These are phyloP conservation scores for Serranus cabrilla DNA, from an alignment of 2,797 vertebrate species.

Conservation along the genomic window DNA sequence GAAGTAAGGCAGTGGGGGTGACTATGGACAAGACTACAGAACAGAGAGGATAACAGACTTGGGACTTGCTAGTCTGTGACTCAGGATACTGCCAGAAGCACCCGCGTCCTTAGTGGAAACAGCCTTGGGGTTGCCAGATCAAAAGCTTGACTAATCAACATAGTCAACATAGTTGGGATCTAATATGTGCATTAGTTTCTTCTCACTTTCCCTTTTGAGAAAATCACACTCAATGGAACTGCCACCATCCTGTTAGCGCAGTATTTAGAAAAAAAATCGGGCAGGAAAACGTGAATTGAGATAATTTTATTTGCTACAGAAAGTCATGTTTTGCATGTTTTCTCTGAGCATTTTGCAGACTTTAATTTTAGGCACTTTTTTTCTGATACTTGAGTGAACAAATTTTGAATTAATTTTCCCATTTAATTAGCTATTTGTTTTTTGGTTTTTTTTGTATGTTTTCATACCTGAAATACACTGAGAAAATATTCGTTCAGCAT, in stretches of 20 bases:
- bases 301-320: slow-evolving; percentile 39
- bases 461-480: slow-evolving; percentile 5
- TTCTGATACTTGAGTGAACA: slow-evolving; percentile 18
- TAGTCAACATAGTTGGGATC: slow-evolving; percentile 46
- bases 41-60: slow-evolving; percentile 40
- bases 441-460: neutral
- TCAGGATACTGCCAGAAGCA: slow-evolving; percentile 76
- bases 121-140: slow-evolving; percentile 48
- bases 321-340: slow-evolving; percentile 56
- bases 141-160: slow-evolving; percentile 48
- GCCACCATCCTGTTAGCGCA: slow-evolving; percentile 46
- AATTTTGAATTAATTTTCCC: slow-evolving; percentile 7
- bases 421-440: slow-evolving; percentile 30
- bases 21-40: slow-evolving; percentile 38
- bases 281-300: slow-evolving; percentile 32
- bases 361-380: slow-evolving; percentile 41
- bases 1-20: slow-evolving; percentile 28
- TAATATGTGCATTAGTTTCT: slow-evolving; percentile 56
- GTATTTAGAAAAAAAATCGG: slow-evolving; percentile 31
- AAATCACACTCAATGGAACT: slow-evolving; percentile 29
- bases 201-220: slow-evolving; percentile 34
- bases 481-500: slow-evolving; percentile 9
- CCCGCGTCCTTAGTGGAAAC: slow-evolving; percentile 52
- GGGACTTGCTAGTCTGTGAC: slow-evolving; percentile 69
- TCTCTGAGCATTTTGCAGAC: slow-evolving; percentile 40